phyloP scores from a whole-genome alignment of 2,888 invertebrate species.

The Furcula furcula region DNA sequence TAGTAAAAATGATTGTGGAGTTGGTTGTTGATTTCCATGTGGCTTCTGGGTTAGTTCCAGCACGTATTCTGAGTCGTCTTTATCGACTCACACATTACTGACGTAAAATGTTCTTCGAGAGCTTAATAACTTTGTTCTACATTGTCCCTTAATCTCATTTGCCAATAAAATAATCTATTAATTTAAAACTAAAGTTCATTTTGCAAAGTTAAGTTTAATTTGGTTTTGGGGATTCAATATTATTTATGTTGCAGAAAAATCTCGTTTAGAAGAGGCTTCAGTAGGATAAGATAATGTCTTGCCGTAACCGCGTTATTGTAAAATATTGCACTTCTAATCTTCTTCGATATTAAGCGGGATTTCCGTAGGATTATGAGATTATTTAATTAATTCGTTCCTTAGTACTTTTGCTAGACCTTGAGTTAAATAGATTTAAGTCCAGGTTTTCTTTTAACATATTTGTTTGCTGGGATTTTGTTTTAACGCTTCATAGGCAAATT shows the following conservation, averaged over 20 bases:
- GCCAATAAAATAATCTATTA: background rate
- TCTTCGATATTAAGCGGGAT: slow-evolving; percentile 33
- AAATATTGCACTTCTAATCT: slow-evolving; percentile 30
- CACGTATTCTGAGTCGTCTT: background rate
- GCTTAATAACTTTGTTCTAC: background rate
- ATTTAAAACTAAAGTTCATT: slow-evolving; percentile 4
- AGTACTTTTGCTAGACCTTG: no score
- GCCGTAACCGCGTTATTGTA: slow-evolving; percentile 18
- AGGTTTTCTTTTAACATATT: no score
- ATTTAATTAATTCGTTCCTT: slow-evolving; percentile 17
- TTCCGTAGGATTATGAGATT: slow-evolving; percentile 28
- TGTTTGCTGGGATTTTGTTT: no score
- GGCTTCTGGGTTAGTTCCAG: background rate
- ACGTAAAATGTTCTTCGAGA: background rate
- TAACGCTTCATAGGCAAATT: no score
- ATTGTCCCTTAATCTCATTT: background rate
- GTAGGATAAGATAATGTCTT: slow-evolving; percentile 13
- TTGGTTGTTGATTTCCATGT: background rate
- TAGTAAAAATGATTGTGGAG: background rate
- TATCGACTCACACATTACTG: background rate
- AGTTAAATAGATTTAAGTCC: no score
- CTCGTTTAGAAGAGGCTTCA: slow-evolving; percentile 1
- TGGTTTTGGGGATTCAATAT: slow-evolving; percentile 6
- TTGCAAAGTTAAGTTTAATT: slow-evolving; percentile 11
- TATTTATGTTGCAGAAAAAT: slow-evolving; percentile 10